Evolutionary conservation across 2,888 invertebrate genomes (phyloP), one percentile per base, ranked within the genome.

Genomic region (Hypselothyrea guttata): DNA sequence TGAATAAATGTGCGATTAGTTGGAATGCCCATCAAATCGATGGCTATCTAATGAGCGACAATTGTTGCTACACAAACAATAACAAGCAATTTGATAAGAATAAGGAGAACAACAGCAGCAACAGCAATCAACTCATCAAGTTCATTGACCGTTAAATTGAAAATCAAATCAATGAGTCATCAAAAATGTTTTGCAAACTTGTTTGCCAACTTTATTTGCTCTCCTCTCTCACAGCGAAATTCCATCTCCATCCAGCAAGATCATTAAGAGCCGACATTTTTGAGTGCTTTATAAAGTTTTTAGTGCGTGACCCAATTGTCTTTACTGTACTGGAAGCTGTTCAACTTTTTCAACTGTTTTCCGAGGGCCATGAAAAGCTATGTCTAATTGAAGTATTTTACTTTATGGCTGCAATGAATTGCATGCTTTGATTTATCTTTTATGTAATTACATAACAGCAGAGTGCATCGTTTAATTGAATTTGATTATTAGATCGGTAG

Each of bases 141-240:
- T 75, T 81, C 81, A 70, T 54, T 71, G 81, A 64, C 75, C 84
- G 65, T 65, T 61, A 60, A 81, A 83, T 71, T 72, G 67, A 67
- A 72, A 75, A 79, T 72, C 58, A 74, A 79, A 79, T 74, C 75
- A 60, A 76, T 72, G 81, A 75, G 35, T 68, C 76, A 79, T 72
- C 70, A 63, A 56, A 58, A 70, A 38, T 46, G 33, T 46, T 62
- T 52, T 34, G 31, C 64, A 22, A 60, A 59, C 44, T 61, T 58
- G 33, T 46, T 18, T 30, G 35, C 18, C 35, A 51, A 38, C 41
- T 62, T 48, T 41, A n/a, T 27, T 41, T 38, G 5, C 38, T 11
- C 7, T 8, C 18, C 12, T 9, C 34, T 8, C 4, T 11, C 15
- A 7, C 11, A n/a, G 0, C 27, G 0, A 7, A n/a, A 4, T 15